phyloP scores from a whole-genome alignment of 1,140 invertebrate species.

The Drosophila pallidifrons region DNA sequence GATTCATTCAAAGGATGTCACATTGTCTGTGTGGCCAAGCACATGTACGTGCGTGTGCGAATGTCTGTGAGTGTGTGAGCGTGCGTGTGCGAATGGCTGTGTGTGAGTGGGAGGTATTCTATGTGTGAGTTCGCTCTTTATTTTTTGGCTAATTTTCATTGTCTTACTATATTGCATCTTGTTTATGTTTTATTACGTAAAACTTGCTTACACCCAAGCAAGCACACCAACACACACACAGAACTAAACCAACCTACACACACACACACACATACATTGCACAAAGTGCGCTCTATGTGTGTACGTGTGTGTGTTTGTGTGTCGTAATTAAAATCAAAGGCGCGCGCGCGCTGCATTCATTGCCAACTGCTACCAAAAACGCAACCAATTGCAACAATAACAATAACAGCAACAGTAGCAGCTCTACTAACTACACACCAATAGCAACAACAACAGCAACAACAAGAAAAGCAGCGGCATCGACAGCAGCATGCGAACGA shows the following conservation, averaged over 20 bases:
- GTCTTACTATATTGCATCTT: constrained; percentile 44
- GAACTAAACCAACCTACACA: constrained; percentile 2
- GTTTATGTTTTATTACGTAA: constrained; percentile 63
- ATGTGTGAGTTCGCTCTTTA: not conserved
- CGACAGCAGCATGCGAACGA: constrained; percentile 28
- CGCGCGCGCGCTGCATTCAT: constrained; percentile 69
- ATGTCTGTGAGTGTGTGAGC: not conserved
- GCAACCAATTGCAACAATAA: constrained; percentile 42
- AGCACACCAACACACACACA: constrained; percentile 33
- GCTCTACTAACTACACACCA: too few relatives aligned
- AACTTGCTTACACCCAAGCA: constrained; percentile 25
- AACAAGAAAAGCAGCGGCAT: constrained; percentile 26
- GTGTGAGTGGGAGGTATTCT: not conserved
- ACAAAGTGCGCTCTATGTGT: constrained; percentile 17
- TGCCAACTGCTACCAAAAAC: constrained; percentile 55
- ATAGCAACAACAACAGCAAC: constrained; percentile 31
- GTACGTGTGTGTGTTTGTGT: constrained; percentile 54
- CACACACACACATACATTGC: constrained; percentile 2
- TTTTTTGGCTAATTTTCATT: constrained; percentile 12
- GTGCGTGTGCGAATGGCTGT: not conserved
- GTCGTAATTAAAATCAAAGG: constrained; percentile 76
- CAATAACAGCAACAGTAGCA: constrained; percentile 25
- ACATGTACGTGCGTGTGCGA: not conserved
- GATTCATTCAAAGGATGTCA: constrained; percentile 43
- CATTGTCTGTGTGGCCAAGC: not conserved